Conservation (phyloP, 2,797 vertebrate genomes). For the Halcyon badia region DNA sequence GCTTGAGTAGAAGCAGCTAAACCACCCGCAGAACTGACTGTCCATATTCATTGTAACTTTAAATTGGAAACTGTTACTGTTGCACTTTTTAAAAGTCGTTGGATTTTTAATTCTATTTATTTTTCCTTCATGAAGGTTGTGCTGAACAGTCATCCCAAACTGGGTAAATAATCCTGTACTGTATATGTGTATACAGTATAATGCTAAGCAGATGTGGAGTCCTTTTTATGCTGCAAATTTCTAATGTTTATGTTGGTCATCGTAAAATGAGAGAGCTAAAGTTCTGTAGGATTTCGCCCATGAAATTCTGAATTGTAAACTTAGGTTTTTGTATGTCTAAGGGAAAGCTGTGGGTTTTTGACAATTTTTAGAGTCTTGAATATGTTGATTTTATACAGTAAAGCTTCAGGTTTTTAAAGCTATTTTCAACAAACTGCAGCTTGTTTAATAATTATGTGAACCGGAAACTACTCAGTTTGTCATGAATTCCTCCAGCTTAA, state of each 20-base stretch:
- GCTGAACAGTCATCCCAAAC: constrained; percentile 64
- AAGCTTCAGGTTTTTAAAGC: constrained; percentile 77
- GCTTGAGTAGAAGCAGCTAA: constrained; percentile 55
- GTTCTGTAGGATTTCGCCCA: constrained; percentile 61
- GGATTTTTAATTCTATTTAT: constrained; percentile 77
- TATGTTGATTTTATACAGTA: constrained; percentile 77
- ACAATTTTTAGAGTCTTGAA: constrained; percentile 70
- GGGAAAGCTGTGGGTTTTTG: constrained; percentile 73
- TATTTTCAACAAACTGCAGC: constrained; percentile 80
- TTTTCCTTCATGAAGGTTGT: constrained; percentile 72
- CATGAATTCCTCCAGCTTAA: constrained; percentile 53
- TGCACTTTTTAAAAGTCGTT: constrained; percentile 60
- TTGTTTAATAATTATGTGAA: constrained; percentile 77
- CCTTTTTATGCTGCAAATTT: constrained; percentile 64
- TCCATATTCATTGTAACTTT: constrained; percentile 35
- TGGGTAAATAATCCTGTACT: constrained; percentile 57
- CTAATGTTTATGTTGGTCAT: constrained; percentile 35
- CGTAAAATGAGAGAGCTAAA: constrained; percentile 53
- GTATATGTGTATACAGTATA: constrained; percentile 29
- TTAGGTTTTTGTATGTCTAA: constrained; percentile 76
- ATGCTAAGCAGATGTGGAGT: constrained; percentile 50
- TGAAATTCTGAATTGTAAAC: constrained; percentile 70
- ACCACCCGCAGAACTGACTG: constrained; percentile 63
- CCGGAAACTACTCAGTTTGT: constrained; percentile 66
- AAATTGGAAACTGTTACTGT: constrained; percentile 36